phyloP scores from a whole-genome alignment of 1,140 invertebrate species.

The Sipha flava region DNA sequence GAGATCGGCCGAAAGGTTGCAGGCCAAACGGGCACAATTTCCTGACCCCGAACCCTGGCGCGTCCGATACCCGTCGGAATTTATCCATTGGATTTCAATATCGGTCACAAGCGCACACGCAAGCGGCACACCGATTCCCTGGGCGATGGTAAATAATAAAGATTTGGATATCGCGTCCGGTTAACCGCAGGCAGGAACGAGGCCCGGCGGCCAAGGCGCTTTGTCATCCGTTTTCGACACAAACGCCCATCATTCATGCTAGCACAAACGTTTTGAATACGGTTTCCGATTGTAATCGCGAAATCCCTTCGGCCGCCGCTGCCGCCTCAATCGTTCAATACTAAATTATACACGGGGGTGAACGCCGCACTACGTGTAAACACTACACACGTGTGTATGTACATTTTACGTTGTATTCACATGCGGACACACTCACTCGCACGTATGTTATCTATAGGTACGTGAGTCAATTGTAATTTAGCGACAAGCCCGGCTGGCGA shows the following conservation, averaged over 20 bases:
- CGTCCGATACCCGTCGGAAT: too few relatives aligned
- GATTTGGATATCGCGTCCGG: background rate
- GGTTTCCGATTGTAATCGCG: slow-evolving; percentile 21
- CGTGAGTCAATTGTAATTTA: slow-evolving; percentile 11
- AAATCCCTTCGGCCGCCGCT: background rate
- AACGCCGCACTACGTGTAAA: too few relatives aligned
- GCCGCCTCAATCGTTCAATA: too few relatives aligned
- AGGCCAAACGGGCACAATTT: background rate
- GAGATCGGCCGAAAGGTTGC: background rate
- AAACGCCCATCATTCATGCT: background rate
- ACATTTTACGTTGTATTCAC: too few relatives aligned
- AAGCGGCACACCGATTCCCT: background rate
- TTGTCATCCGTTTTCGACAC: slow-evolving; percentile 12
- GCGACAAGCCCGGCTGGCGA: background rate
- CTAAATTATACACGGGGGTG: background rate
- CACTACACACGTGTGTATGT: too few relatives aligned
- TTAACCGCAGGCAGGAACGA: background rate
- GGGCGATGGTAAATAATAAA: slow-evolving; percentile 3
- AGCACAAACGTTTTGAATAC: slow-evolving; percentile 6
- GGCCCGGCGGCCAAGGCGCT: background rate
- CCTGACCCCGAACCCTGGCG: background rate
- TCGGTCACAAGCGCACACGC: background rate
- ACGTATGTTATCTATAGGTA: background rate
- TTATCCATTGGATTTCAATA: background rate
- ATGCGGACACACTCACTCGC: background rate